phyloP scores from a whole-genome alignment of 2,113 vertebrate species.

The Nestor notabilis region DNA sequence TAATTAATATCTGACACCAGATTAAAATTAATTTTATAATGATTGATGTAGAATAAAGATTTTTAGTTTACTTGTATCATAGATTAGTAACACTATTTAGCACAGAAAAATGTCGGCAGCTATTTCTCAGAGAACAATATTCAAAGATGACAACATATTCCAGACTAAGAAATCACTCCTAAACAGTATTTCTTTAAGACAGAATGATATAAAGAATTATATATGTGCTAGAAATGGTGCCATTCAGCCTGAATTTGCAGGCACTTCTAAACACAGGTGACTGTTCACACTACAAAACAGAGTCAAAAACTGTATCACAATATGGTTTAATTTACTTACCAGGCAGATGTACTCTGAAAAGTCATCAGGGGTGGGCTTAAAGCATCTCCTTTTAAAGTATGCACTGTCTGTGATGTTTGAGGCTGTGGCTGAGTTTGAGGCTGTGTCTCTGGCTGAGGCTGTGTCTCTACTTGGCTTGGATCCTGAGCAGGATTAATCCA shows the following conservation, averaged over 20 bases:
- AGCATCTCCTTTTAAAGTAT: slow-evolving; percentile 83
- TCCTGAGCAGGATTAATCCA: slow-evolving; percentile 83
- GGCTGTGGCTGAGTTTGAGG: slow-evolving; percentile 64
- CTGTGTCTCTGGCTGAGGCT: slow-evolving; percentile 69
- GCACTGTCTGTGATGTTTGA: slow-evolving; percentile 80
- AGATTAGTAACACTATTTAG: neutral
- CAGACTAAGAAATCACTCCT: neutral
- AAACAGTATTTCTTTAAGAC: neutral
- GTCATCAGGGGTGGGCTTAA: slow-evolving; percentile 87
- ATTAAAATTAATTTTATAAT: neutral
- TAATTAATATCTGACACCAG: neutral
- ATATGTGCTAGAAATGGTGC: neutral
- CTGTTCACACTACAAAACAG: neutral
- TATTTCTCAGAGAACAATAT: neutral
- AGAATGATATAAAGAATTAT: neutral
- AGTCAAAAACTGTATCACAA: neutral
- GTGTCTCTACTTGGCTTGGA: slow-evolving; percentile 72
- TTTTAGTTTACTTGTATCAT: neutral
- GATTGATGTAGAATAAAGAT: neutral
- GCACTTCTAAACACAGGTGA: neutral
- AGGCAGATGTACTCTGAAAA: slow-evolving; percentile 92
- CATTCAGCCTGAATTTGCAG: neutral
- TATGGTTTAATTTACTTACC: slow-evolving; percentile 85
- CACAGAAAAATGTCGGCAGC: neutral
- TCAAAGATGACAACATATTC: neutral